Percentiles rank a stretch among this genome's conserved stretches.
Conservation (phyloP, 2,113 vertebrate genomes). For the Cettia cetti region DNA sequence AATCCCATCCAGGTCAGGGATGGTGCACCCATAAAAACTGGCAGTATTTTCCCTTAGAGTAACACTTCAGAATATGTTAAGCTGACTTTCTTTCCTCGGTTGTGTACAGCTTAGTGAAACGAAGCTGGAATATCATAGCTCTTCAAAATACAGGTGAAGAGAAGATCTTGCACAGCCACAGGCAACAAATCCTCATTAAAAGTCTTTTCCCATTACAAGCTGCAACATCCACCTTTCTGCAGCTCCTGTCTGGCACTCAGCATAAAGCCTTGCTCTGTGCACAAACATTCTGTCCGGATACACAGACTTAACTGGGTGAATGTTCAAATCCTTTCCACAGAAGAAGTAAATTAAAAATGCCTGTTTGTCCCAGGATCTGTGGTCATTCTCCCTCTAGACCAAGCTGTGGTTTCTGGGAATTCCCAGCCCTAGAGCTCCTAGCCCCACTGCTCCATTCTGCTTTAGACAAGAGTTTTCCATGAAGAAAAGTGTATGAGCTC, state of each 20-base stretch:
- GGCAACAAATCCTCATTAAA: conserved; percentile 47
- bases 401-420: not conserved
- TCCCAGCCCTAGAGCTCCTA: not conserved
- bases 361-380: not conserved
- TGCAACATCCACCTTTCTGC: not conserved
- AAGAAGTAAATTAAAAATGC: not conserved
- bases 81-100: not conserved
- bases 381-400: not conserved
- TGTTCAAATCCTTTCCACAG: not conserved
- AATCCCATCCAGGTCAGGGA: not conserved
- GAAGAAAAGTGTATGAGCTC: not conserved
- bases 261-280: not conserved
- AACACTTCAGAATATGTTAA: not conserved
- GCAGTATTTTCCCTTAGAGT: not conserved
- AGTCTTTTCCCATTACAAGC: not conserved
- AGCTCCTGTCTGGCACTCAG: not conserved
- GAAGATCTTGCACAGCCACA: conserved; percentile 14
- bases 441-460: not conserved
- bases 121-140: not conserved
- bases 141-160: conserved; percentile 34
- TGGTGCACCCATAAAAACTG: not conserved
- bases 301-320: not conserved
- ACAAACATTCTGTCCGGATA: not conserved
- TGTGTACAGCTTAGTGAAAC: not conserved
- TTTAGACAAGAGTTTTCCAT: not conserved